Evolutionary conservation across 2,797 vertebrate genomes (phyloP).

Genomic region (Helicolenus hilgendorfi): DNA sequence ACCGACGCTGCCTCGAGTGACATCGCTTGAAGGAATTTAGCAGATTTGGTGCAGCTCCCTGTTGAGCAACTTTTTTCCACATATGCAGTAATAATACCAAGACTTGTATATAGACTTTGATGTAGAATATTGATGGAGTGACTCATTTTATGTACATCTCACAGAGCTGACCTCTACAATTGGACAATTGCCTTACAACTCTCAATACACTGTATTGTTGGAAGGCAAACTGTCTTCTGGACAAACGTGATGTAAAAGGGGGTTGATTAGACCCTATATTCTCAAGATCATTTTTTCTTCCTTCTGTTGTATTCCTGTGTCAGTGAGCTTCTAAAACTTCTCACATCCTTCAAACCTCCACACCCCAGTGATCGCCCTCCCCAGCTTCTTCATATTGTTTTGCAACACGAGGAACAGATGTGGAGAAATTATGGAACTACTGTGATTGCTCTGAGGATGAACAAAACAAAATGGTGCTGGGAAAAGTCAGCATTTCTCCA

Average conservation of each 20-base stretch:
- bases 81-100: neutral
- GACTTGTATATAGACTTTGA: conserved; percentile 21
- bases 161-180: neutral
- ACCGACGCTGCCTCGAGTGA: neutral
- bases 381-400: conserved; percentile 41
- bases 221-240: neutral
- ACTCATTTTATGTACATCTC: neutral
- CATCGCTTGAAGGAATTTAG: neutral
- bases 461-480: conserved; percentile 71
- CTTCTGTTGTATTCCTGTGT: neutral
- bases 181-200: neutral
- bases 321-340: conserved; percentile 2
- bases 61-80: neutral
- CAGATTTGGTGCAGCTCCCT: conserved; percentile 1
- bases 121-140: conserved; percentile 7
- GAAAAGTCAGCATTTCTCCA: conserved; percentile 69
- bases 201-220: neutral
- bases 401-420: conserved; percentile 70
- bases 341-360: conserved; percentile 11
- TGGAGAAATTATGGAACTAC: conserved; percentile 65
- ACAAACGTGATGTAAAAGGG: neutral
- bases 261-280: neutral
- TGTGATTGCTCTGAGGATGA: conserved; percentile 69
- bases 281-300: neutral
- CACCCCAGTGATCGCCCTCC: conserved; percentile 27